phyloP scores from a whole-genome alignment of 2,797 vertebrate genomes.

The Vultur gryphus region DNA sequence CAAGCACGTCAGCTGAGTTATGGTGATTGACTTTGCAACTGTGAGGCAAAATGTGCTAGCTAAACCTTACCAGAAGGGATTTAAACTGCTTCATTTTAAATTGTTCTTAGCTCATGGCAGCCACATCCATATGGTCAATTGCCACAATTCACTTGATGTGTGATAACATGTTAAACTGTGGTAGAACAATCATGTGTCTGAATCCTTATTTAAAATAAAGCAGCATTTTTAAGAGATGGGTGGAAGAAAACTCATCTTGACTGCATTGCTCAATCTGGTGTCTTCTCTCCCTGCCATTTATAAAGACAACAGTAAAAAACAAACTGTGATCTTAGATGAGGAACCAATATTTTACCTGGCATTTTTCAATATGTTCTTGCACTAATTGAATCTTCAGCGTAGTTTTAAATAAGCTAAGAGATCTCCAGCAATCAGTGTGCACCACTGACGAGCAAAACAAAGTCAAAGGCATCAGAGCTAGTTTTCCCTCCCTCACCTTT shows the following conservation, averaged over 20 bases:
- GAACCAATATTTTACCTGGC: constrained; percentile 14
- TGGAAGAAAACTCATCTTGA: neutral
- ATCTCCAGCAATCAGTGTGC: constrained; percentile 20
- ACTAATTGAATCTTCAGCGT: constrained; percentile 1
- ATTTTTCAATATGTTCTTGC: constrained; percentile 20
- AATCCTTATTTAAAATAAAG: constrained; percentile 3
- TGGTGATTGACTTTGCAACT: neutral
- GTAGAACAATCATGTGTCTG: constrained; percentile 41
- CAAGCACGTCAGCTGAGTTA: neutral
- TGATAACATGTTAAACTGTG: constrained; percentile 1
- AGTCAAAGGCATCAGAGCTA: constrained; percentile 57
- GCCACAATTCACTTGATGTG: neutral
- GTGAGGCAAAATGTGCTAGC: neutral
- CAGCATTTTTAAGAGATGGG: neutral
- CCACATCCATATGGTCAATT: neutral
- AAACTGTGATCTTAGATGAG: neutral
- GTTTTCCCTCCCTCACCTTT: neutral
- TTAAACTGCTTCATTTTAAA: neutral
- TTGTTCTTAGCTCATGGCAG: neutral
- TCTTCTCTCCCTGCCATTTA: constrained; percentile 1
- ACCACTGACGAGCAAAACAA: constrained; percentile 19
- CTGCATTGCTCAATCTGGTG: neutral
- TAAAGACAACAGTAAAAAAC: neutral
- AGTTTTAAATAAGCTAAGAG: constrained; percentile 23
- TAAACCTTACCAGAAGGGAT: neutral